Evolutionary conservation across 2,888 invertebrate genomes (phyloP).

Genomic region (Malacosoma neustria): DNA sequence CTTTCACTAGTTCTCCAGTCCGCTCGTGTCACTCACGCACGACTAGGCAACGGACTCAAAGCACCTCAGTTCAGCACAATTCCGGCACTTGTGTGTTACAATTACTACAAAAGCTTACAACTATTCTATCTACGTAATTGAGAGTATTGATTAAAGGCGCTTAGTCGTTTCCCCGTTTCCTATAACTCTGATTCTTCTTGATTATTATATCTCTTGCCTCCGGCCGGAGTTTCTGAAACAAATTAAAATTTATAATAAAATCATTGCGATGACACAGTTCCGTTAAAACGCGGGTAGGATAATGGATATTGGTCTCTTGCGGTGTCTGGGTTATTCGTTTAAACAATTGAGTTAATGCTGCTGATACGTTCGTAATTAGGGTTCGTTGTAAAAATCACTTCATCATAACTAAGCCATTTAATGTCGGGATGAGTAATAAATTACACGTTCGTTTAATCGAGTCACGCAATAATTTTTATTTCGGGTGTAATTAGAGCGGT

Average conservation of each 20-base stretch:
- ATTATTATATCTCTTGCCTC: slow-evolving; percentile 33
- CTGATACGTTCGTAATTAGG: background rate
- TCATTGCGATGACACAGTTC: slow-evolving; percentile 14
- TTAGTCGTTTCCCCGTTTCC: slow-evolving; percentile 46
- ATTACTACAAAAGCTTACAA: slow-evolving; percentile 27
- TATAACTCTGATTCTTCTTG: slow-evolving; percentile 26
- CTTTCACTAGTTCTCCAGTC: slow-evolving; percentile 6
- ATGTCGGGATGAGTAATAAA: slow-evolving; percentile 14
- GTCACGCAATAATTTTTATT: slow-evolving; percentile 40
- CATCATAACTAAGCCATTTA: background rate
- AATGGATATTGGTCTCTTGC: slow-evolving; percentile 34
- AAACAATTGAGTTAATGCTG: slow-evolving; percentile 28
- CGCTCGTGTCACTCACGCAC: slow-evolving; percentile 14
- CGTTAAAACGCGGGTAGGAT: slow-evolving; percentile 22
- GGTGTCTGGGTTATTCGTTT: slow-evolving; percentile 29
- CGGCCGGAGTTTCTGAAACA: slow-evolving; percentile 55
- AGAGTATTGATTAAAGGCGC: slow-evolving; percentile 57
- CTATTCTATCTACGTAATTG: slow-evolving; percentile 45
- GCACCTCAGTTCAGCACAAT: slow-evolving; percentile 15
- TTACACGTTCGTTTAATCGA: slow-evolving; percentile 24
- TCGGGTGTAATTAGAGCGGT: slow-evolving; percentile 35
- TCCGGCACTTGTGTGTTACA: slow-evolving; percentile 42
- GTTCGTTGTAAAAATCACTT: background rate
- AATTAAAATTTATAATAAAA: slow-evolving; percentile 39
- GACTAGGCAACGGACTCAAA: too few relatives aligned